phyloP scores from a whole-genome alignment of 2,113 vertebrate genomes.

The Struthidea cinerea region DNA sequence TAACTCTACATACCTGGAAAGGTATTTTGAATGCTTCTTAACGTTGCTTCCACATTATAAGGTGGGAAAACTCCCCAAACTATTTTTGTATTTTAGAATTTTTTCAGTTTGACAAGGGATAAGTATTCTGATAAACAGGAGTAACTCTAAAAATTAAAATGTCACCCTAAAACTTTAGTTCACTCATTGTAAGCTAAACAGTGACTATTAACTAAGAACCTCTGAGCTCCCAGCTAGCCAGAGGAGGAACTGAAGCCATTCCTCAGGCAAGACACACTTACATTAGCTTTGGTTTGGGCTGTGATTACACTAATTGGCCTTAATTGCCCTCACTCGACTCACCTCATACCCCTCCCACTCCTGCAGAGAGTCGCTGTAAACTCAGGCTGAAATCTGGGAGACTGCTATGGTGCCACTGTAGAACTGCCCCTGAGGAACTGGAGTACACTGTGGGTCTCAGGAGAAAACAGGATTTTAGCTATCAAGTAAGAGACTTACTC shows the following conservation, averaged over 20 bases:
- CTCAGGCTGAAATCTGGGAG: neutral
- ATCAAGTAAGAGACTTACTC: neutral
- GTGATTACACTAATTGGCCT: neutral
- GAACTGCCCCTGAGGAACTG: neutral
- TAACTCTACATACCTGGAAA: neutral
- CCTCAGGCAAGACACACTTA: too few relatives aligned
- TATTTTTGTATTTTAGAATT: neutral
- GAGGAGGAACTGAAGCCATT: fast-evolving
- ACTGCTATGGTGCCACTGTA: neutral
- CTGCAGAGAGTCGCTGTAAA: neutral
- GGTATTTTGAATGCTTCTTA: neutral
- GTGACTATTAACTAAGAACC: neutral
- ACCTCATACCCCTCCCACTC: neutral
- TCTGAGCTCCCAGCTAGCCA: neutral
- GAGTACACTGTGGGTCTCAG: neutral
- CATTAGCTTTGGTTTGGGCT: neutral
- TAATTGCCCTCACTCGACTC: neutral
- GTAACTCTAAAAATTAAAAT: neutral
- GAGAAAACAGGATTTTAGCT: neutral
- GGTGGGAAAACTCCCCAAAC: too few relatives aligned
- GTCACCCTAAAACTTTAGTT: neutral
- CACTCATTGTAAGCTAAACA: neutral
- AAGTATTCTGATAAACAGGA: neutral
- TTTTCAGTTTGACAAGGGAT: neutral
- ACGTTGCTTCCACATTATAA: neutral